Base-by-base conservation (phyloP, 2,113 vertebrate species). In the Mugil cephalus region DNA sequence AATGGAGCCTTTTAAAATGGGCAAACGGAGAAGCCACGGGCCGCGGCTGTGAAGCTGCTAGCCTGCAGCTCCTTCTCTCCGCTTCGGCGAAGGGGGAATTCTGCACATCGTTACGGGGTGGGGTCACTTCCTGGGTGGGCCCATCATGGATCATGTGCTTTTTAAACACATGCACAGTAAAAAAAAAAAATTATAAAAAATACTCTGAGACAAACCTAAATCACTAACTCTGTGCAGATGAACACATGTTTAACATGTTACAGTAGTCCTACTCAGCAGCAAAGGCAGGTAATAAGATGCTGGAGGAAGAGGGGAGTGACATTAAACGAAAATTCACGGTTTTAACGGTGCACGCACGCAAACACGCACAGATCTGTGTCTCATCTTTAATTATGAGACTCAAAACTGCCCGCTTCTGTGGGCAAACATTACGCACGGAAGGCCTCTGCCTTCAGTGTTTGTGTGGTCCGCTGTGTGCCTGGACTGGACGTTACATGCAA, bases 121-220 rank as follows among this genome's bases (percentile, higher is more conserved):
- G 93, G 85, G 86, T 90, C 90, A 92, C 88, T 91, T 92, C 89
- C 92, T 91, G 83, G 87, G 81, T 88, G 82, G 85, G 87, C 85
- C 69, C 45, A 48, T 30, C 74, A 75, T 69, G 8, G 65, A 79
- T 81, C 79, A 69, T 75, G 74, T 77, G 78, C 51, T 50, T 55
- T 48, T 60, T 58, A 73, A 46, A 18, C 77, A 64, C 63, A 50
- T 40, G 19, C 62, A 68, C 36, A 40, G n/a, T n/a, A n/a, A n/a
- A n/a, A n/a, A n/a, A n/a, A n/a, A n/a, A n/a, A n/a, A n/a, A n/a
- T n/a, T n/a, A n/a, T 19, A 30, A 43, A 38, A 74, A 74, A 72
- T 55, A 42, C 45, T 48, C 56, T 18, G 35, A 72, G 19, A 79
- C 36, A 75, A 63, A 60, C 39, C 47, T 72, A 60, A 72, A 78